Base-by-base conservation (phyloP, 2,888 invertebrate species). In the Arrhopalites spinosus region DNA sequence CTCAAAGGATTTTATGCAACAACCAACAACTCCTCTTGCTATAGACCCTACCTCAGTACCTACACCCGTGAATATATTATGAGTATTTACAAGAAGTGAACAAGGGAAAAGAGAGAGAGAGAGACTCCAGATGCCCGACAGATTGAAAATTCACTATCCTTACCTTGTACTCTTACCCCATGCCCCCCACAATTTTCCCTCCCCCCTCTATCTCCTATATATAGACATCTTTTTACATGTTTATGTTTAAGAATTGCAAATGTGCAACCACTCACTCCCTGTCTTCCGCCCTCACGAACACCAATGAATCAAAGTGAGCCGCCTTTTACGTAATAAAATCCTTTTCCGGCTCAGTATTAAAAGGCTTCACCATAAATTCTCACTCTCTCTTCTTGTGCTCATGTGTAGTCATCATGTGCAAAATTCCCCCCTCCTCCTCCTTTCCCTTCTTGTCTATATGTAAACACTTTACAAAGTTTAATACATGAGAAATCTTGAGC, bases 1-100 rank as follows among this genome's bases (percentile, higher is more conserved):
- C 68, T 47, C 45, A 11, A n/a, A 50, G 68, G 68, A 68, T 45
- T 47, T 68, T 68, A 68, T 68, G 68, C 68, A 68, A 68, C 66
- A 11, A 50, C 36, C 3, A 36, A 36, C 36, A 36, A 36, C 36
- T 11, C n/a, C n/a, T n/a, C n/a, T n/a, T n/a, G n/a, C n/a, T n/a
- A 36, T 29, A 30, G 29, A 63, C n/a, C 27, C 63, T 30, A 63
- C 63, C 27, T 63, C 13, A n/a, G 63, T 63, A 63, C 36, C 3
- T 36, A 11, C 36, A 36, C 11, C 36, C 11, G 36, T 36, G 36
- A 36, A 36, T 36, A 36, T 36, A 36, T 36, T 36, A 36, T 36
- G 36, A 36, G 36, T 36, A 36, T 36, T 36, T 36, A 36, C 36
- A 36, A 36, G 3, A 36, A 11, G 5, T 36, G 11, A 11, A 36